Evolutionary conservation across 2,888 invertebrate genomes (phyloP).

Genomic region (Cataglyphis livida): DNA sequence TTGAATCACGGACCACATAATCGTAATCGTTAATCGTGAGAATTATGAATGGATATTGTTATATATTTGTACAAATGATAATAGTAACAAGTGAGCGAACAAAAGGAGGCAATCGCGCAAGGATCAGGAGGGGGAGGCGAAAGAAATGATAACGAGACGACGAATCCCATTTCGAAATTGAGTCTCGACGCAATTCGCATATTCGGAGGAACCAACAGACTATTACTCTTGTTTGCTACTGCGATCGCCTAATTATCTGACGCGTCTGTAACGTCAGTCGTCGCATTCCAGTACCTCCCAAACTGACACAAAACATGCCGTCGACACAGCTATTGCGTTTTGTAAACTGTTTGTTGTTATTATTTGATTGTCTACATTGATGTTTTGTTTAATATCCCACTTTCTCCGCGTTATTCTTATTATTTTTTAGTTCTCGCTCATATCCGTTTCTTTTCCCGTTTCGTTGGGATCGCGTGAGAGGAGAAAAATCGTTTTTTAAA

Average conservation of each 20-base stretch:
- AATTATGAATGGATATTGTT: slow-evolving; percentile 58
- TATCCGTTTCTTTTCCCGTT: slow-evolving; percentile 47
- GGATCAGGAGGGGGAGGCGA: slow-evolving; percentile 60
- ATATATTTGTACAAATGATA: slow-evolving; percentile 64
- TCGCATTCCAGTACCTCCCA: slow-evolving; percentile 70
- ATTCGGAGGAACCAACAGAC: slow-evolving; percentile 58
- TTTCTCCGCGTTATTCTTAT: slow-evolving; percentile 64
- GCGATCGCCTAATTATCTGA: slow-evolving; percentile 64
- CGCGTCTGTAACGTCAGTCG: slow-evolving; percentile 59
- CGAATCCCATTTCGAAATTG: slow-evolving; percentile 36
- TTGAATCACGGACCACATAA: slow-evolving; percentile 65
- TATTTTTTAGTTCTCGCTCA: slow-evolving; percentile 55
- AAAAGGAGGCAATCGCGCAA: slow-evolving; percentile 43
- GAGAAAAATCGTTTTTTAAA: slow-evolving; percentile 23
- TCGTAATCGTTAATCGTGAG: slow-evolving; percentile 52
- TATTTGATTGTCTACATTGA: slow-evolving; percentile 77
- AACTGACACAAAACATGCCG: slow-evolving; percentile 44
- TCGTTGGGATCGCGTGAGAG: slow-evolving; percentile 42
- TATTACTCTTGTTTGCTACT: slow-evolving; percentile 54
- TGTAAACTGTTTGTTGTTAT: slow-evolving; percentile 79
- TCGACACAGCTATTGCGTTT: slow-evolving; percentile 71
- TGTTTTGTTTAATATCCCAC: slow-evolving; percentile 72
- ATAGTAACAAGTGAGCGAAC: slow-evolving; percentile 55
- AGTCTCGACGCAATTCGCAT: slow-evolving; percentile 52
- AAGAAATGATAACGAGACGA: slow-evolving; percentile 50